A percentile compares a stretch with the other conserved stretches of the same genome.
Evolutionary conservation across 2,888 invertebrate species (phyloP).

Genomic region (Meloe dianella): DNA sequence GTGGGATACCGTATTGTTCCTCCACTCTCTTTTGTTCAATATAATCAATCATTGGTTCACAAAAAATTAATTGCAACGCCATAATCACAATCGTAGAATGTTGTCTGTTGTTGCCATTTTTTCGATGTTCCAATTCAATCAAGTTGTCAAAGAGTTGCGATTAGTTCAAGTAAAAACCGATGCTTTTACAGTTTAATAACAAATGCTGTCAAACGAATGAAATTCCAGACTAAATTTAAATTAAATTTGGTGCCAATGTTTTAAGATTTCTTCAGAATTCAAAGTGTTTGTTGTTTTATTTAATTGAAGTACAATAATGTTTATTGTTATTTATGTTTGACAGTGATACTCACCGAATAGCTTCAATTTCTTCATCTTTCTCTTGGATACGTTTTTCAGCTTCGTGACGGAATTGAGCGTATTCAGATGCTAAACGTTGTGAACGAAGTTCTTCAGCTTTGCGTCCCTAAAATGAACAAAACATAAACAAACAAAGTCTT

Average conservation of each 20-base stretch:
- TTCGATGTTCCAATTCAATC: conserved; percentile 33
- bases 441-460: conserved; percentile 97
- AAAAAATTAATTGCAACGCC: conserved; percentile 83
- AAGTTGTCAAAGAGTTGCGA: conserved; percentile 36
- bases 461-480: conserved; percentile 72
- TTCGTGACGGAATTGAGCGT: conserved; percentile 94
- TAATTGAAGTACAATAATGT: conserved; percentile 24
- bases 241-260: conserved; percentile 28
- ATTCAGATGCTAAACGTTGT: conserved; percentile 90
- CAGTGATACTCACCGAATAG: conserved; percentile 81
- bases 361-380: conserved; percentile 98
- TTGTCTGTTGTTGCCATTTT: conserved; percentile 64
- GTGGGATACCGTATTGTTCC: conserved; percentile 63
- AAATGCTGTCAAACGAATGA: conserved; percentile 47
- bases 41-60: conserved; percentile 88
- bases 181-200: conserved; percentile 37
- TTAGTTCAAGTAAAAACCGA: conserved; percentile 28
- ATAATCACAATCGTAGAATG: conserved; percentile 82
- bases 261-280: conserved; percentile 7
- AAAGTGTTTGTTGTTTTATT: conserved; percentile 17
- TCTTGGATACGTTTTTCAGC: conserved; percentile 96
- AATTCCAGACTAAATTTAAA: conserved; percentile 18
- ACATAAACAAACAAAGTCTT: background rate
- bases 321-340: conserved; percentile 7
- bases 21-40: conserved; percentile 71